Evolutionary conservation across 1,140 invertebrate genomes (phyloP).

Genomic region (Ylistrum balloti): DNA sequence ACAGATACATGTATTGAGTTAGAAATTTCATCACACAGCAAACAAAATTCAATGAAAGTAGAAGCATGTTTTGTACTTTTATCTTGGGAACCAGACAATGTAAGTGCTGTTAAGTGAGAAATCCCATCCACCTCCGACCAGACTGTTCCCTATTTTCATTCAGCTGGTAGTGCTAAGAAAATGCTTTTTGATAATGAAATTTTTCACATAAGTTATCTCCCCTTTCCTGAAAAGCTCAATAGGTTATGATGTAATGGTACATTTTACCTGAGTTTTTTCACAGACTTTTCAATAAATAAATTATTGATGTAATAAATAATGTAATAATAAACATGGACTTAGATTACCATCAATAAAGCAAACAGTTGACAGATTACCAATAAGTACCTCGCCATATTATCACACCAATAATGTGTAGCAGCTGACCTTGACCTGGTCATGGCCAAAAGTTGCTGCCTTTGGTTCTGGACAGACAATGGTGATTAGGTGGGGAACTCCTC

Average conservation of each 20-base stretch:
- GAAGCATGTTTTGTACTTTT: slow-evolving; percentile 20
- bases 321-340: neutral
- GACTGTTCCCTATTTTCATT: neutral
- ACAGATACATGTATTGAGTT: neutral
- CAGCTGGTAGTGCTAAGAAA: neutral
- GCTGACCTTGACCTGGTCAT: neutral
- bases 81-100: neutral
- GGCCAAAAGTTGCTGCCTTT: neutral
- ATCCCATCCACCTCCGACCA: neutral
- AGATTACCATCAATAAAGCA: neutral
- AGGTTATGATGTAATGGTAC: neutral
- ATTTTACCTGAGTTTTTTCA: neutral
- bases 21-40: slow-evolving; percentile 18
- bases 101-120: neutral
- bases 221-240: neutral
- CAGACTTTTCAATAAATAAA: neutral
- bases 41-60: slow-evolving; percentile 30
- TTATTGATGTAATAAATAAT: neutral
- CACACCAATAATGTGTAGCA: neutral
- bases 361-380: neutral
- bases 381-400: neutral
- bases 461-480: neutral
- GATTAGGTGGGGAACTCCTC: neutral
- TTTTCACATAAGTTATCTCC: neutral
- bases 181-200: neutral